Percentiles rank a stretch among this genome's conserved stretches.
Evolutionary conservation across 2,113 vertebrate genomes (phyloP).

Genomic region (Sylvia atricapilla): DNA sequence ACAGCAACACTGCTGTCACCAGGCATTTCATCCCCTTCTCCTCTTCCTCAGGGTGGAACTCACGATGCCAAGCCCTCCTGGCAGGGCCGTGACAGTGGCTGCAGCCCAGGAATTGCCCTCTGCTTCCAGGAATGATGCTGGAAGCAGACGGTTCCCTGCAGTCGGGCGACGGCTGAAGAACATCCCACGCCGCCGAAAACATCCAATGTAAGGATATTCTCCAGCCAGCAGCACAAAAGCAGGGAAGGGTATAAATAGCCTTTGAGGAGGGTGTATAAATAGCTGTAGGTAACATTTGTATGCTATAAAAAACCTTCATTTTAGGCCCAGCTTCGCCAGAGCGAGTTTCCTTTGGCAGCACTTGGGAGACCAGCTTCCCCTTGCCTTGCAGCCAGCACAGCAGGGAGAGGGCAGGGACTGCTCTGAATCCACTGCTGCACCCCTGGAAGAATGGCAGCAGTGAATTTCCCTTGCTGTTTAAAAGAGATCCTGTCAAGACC

Average conservation of each 20-base stretch:
- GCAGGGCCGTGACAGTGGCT: not conserved
- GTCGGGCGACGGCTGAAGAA: not conserved
- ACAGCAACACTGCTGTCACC: not conserved
- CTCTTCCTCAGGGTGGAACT: not conserved
- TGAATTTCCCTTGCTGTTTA: not conserved
- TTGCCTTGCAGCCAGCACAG: not conserved
- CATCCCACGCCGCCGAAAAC: not conserved
- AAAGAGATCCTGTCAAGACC: not conserved
- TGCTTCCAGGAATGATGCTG: not conserved
- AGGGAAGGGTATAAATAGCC: constrained; percentile 11
- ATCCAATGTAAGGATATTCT: not conserved
- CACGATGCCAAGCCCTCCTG: not conserved
- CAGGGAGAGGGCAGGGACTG: not conserved
- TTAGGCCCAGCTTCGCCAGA: not conserved
- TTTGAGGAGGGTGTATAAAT: constrained; percentile 30
- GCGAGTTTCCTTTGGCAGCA: not conserved
- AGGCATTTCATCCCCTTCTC: not conserved
- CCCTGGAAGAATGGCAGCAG: accelerated
- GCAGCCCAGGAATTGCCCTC: accelerated
- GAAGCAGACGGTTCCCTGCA: not conserved
- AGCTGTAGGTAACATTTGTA: constrained; percentile 19
- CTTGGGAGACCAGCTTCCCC: not conserved
- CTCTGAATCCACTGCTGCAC: accelerated
- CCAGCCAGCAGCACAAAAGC: constrained; percentile 23
- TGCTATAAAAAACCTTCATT: not conserved